Evolutionary conservation across 1,140 invertebrate genomes (phyloP), one percentile per base, ranked within the genome.

Genomic region (Zaprionus ghesquierei): DNA sequence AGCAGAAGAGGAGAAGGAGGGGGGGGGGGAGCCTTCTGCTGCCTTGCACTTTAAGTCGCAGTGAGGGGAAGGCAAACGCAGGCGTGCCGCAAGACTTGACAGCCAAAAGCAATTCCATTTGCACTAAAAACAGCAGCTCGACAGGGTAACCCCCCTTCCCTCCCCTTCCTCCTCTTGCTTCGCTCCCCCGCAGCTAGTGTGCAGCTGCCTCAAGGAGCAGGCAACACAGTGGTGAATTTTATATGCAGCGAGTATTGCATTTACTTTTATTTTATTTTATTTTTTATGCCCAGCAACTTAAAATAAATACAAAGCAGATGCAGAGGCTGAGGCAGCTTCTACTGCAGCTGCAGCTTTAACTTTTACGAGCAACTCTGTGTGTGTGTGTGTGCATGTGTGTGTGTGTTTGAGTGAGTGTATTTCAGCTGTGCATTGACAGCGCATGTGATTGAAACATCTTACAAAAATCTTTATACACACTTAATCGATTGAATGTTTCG

Each of bases 81-180:
- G 50, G 29, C 31, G 62, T 27, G 15, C 31, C 29, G 12, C 29
- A 53, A 63, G 49, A 63, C 49, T 27, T 64, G 50, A 29, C 44
- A 54, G 51, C 65, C 58, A 70, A 82, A 75, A 75, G 79, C 79
- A 82, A 81, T 82, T 82, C 75, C 70, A 82, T 69, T 82, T 77
- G 60, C 23, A 44, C 27, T 54, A 35, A 20, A 61, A 56, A 61
- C 61, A 58, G 29, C 53, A 65, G 25, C 25, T 6, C 61, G 22
- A 62, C 51, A 31, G 27, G 27, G 35, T 9, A 15, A 2, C 35
- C 35, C 35, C 35, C 15, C 15, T 1, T 9, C 13, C 20, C 5
- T 2, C 41, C 15, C 8, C n/a, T 12, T 3, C 8, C 8, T 5
- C n/a, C 35, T 15, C 13, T 15, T 15, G 10, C 10, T 13, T 9